Evolutionary conservation across 2,113 vertebrate species (phyloP).

Genomic region (Peucedramus taeniatus): DNA sequence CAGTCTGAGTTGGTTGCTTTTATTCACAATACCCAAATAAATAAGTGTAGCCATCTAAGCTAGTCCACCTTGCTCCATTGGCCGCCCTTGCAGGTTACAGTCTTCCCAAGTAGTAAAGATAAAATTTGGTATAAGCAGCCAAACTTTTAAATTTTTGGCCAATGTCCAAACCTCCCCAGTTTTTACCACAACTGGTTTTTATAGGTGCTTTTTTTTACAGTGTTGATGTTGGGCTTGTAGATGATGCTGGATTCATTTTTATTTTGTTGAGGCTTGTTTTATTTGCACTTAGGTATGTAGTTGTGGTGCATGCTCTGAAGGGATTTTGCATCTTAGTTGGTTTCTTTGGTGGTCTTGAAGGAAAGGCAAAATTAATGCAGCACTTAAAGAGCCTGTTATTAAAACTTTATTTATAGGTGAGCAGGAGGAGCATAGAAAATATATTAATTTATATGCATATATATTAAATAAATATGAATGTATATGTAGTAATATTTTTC

Average conservation of each 20-base stretch:
- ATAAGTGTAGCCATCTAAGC: background rate
- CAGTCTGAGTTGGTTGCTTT: background rate
- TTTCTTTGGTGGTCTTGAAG: constrained; percentile 47
- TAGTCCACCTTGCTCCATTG: background rate
- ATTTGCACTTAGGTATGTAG: background rate
- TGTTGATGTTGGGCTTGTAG: background rate
- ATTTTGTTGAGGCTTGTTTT: constrained; percentile 48
- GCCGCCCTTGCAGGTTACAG: background rate
- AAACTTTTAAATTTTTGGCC: background rate
- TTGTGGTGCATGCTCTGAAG: background rate
- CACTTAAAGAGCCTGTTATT: constrained; percentile 6
- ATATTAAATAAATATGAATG: constrained; percentile 17
- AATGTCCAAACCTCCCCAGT: background rate
- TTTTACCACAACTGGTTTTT: background rate
- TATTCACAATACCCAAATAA: background rate
- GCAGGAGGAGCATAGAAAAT: background rate
- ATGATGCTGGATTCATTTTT: background rate
- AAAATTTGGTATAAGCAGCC: background rate
- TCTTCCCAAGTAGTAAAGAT: background rate
- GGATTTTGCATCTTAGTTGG: constrained; percentile 1
- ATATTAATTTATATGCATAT: background rate
- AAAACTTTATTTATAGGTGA: constrained; percentile 6
- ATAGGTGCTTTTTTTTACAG: background rate
- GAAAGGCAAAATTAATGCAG: background rate
- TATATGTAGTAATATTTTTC: background rate